Percentiles rank a stretch among this genome's conserved stretches.
phyloP scores from a whole-genome alignment of 2,113 vertebrate species.

The Heloderma charlesbogerti region DNA sequence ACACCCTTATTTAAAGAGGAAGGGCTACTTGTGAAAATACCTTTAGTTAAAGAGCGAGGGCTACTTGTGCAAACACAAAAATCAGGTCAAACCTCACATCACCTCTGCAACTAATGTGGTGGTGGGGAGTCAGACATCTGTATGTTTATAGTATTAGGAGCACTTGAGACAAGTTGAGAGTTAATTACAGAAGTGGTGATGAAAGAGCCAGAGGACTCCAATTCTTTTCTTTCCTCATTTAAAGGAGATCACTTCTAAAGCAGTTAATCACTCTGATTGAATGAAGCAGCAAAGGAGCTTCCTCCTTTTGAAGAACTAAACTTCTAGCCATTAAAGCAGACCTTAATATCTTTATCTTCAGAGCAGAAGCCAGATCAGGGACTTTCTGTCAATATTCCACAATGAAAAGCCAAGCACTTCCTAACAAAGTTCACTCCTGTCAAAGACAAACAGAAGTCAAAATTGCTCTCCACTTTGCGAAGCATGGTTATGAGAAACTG shows the following conservation, averaged over 20 bases:
- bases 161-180: not conserved
- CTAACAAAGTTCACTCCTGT: not conserved
- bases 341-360: constrained; percentile 28
- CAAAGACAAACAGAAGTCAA: constrained; percentile 14
- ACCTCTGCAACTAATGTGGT: not conserved
- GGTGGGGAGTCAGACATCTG: no score
- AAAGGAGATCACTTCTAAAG: constrained; percentile 24
- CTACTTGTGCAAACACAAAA: not conserved
- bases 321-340: constrained; percentile 11
- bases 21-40: not conserved
- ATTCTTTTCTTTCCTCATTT: constrained; percentile 15
- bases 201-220: constrained; percentile 8
- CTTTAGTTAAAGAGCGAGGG: not conserved
- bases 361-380: constrained; percentile 9
- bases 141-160: not conserved
- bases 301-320: constrained; percentile 34
- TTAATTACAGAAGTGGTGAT: constrained; percentile 7
- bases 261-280: constrained; percentile 18
- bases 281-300: constrained; percentile 7
- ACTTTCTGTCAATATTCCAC: constrained; percentile 5
- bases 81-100: not conserved
- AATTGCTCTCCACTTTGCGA: not conserved
- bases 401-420: not conserved
- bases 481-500: not conserved
- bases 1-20: not conserved